Evolutionary conservation across 1,140 invertebrate species (phyloP).

Genomic region (Dolichoris vasculosae): DNA sequence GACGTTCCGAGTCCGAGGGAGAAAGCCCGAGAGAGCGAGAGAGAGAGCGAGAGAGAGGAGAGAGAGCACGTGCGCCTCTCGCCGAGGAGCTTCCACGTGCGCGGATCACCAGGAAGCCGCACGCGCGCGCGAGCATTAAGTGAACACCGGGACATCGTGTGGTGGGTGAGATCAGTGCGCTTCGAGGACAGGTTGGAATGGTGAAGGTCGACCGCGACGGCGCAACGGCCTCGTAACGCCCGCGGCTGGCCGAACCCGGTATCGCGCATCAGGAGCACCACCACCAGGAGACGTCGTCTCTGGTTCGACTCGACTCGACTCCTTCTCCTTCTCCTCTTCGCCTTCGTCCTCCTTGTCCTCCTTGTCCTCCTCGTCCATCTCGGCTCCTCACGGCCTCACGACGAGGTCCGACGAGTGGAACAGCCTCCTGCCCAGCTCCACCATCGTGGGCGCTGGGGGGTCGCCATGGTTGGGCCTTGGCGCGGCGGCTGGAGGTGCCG

Average conservation of each 20-base stretch:
- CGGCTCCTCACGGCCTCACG: conserved; percentile 72
- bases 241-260: background rate
- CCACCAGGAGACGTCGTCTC: background rate
- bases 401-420: conserved; percentile 75
- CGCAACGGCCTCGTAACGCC: conserved; percentile 32
- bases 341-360: too few relatives aligned
- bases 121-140: conserved; percentile 5
- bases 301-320: too few relatives aligned
- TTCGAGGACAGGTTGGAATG: conserved; percentile 29
- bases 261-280: conserved; percentile 5
- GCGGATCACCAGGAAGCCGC: background rate
- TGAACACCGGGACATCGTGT: background rate
- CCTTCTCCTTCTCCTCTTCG: too few relatives aligned
- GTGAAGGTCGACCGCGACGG: conserved; percentile 35
- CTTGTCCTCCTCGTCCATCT: too few relatives aligned
- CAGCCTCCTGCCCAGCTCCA: conserved; percentile 74
- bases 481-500: conserved; percentile 64
- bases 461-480: conserved; percentile 73
- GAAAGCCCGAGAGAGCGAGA: too few relatives aligned
- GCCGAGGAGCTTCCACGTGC: background rate
- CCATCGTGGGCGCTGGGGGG: conserved; percentile 74
- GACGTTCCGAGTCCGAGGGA: background rate
- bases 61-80: background rate
- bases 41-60: background rate
- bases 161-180: background rate